Evolutionary conservation across 2,113 vertebrate species (phyloP), one percentile per base, ranked within the genome.

Genomic region (Melierax canorus): DNA sequence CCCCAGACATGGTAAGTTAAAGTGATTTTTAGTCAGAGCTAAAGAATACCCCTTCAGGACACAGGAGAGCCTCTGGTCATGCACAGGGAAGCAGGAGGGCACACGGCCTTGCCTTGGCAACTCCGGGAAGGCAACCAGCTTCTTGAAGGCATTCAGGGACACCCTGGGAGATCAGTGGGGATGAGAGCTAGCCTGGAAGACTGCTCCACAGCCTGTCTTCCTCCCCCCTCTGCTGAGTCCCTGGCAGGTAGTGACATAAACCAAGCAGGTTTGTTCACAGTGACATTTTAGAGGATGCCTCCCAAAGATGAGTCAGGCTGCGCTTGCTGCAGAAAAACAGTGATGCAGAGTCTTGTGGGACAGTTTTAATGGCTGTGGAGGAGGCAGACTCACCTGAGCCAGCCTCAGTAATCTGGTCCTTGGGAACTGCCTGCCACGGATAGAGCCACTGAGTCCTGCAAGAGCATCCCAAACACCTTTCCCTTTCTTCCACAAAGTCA

Each of bases 271-370:
- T 87, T 91, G 69, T 58, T 94, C 8, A 0, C 78, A 45, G 56
- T 96, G 93, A 96, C 93, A 96, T 96, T 97, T 94, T 73, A 78
- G 93, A 95, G 93, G 85, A 94, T 94, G 93, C 69, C 87, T 91
- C 92, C 87, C 82, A 30, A 38, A 85, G 85, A 96, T 96, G 94
- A 97, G 77, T 97, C 96, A 96, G 85, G 84, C 96, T 63, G 45
- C 55, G 88, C 68, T 86, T 97, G 93, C 86, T 96, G 93, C 81
- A 26, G 87, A 81, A 95, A 92, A 96, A 96, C 81, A 88, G 58
- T 36, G 93, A 95, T 86, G 94, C 74, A 85, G 81, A 53, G 87
- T 88, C 92, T 91, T 93, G 84, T 87, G 90, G 95, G 94, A 90
- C 85, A 93, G 81, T 76, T 91, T 90, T 23, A 68, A 90, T 53